These are phyloP conservation scores for Amblyjoppa proteus DNA, from an alignment of 2,888 invertebrate genomes.

Conservation along the genomic window DNA sequence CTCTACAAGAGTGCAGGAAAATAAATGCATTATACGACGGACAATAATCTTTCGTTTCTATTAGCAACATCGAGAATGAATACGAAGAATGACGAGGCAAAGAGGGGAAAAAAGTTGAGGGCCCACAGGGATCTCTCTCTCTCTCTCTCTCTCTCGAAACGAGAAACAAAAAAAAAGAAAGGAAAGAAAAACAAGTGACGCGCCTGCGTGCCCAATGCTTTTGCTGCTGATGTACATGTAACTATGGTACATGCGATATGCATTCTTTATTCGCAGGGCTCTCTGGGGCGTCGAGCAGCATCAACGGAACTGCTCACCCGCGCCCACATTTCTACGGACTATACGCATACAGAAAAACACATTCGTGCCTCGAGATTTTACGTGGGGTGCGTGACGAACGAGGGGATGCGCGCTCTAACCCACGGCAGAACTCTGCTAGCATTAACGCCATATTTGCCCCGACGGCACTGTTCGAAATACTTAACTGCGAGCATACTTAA, in stretches of 20 bases:
- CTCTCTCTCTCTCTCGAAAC: not conserved
- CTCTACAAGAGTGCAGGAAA: not conserved
- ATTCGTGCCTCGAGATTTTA: conserved; percentile 46
- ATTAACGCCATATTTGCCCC: not conserved
- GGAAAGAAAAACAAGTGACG: not conserved
- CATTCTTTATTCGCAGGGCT: conserved; percentile 51
- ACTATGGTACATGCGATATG: conserved; percentile 45
- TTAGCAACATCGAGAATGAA: conserved; percentile 21
- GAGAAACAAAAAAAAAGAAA: conserved; percentile 25
- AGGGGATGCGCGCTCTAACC: conserved; percentile 17
- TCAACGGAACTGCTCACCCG: conserved; percentile 20
- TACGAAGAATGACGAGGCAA: conserved; percentile 22
- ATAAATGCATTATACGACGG: not conserved
- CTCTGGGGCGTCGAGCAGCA: conserved; percentile 39
- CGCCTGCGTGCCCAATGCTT: conserved; percentile 29
- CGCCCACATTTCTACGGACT: conserved; percentile 17
- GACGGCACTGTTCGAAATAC: not conserved
- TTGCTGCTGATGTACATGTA: conserved; percentile 14
- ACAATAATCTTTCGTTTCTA: conserved; percentile 15
- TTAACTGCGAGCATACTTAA: not conserved
- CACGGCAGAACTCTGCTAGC: not conserved
- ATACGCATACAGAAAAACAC: conserved; percentile 5
- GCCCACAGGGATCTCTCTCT: not conserved
- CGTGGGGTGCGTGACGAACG: conserved; percentile 43
- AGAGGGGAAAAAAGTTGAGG: conserved; percentile 1